Base-by-base conservation (phyloP, 2,113 vertebrate genomes). In the Syngnathoides biaculeatus region DNA sequence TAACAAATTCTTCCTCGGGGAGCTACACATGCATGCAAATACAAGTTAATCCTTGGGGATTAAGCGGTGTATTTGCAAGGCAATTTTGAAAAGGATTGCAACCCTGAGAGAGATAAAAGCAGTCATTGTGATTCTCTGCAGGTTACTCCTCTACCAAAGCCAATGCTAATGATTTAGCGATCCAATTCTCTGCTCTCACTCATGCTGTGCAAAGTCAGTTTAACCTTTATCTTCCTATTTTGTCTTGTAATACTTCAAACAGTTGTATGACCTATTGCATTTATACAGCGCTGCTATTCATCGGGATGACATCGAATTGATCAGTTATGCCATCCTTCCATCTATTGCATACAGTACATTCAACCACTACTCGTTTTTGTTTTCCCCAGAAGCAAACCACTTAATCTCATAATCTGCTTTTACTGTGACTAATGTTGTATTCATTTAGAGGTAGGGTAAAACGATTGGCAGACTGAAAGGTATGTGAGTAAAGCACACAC, bases 371-470 rank as follows among this genome's bases (percentile, higher is more conserved):
- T 24, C 13, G 59, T 45, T 64, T 76, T 77, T 84, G 73, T 79
- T 65, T 82, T 83, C 79, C 73, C 65, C 71, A 64, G 64, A 71
- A 65, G 71, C 52, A 50, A 67, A 75, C 64, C 57, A 65, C 67
- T 83, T 89, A 90, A 91, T 91, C 87, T 89, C 74, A 84, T 89
- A 90, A 92, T 92, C 87, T 88, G 79, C 79, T 89, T 89, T 84
- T 67, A 65, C 79, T 76, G 71, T 64, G 75, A 88, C 71, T 77
- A 77, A 69, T 76, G 72, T 77, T 85, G 72, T 73, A 80, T 84
- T 81, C 61, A 50, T 71, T 70, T 61, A 79, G 68, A 79, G 64
- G 66, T 40, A 45, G 67, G 58, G 66, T 66, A 73, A 69, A 72
- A 72, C 73, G 45, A 75, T 65, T 40, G 4, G n/a, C 30, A 42